phyloP scores from a whole-genome alignment of 2,888 invertebrate genomes.

The Calameuta filiformis region DNA sequence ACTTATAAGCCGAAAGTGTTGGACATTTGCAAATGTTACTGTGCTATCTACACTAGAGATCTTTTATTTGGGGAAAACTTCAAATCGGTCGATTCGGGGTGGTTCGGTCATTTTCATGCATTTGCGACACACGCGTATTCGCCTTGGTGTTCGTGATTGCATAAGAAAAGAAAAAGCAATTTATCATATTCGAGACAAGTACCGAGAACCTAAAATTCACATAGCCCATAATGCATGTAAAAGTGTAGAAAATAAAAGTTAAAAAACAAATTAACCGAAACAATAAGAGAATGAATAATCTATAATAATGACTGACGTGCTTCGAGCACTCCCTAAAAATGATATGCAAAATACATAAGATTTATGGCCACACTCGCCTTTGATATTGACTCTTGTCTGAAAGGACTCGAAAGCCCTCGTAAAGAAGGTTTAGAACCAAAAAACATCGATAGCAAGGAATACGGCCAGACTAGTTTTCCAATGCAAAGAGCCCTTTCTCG shows the following conservation, averaged over 20 bases:
- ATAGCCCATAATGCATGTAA: not conserved
- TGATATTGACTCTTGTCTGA: not conserved
- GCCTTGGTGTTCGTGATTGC: not conserved
- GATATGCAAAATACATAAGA: not conserved
- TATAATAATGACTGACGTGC: not conserved
- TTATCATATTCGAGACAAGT: too few relatives aligned
- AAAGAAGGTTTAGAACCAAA: not conserved
- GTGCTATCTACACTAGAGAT: not conserved
- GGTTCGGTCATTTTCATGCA: not conserved
- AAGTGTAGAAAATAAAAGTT: not conserved
- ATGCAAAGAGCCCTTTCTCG: not conserved
- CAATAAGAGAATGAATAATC: not conserved
- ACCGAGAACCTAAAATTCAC: too few relatives aligned
- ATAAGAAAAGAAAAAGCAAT: slow-evolving; percentile 8
- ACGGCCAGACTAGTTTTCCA: not conserved
- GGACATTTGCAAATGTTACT: not conserved
- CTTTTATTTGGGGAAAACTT: not conserved
- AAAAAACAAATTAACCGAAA: not conserved
- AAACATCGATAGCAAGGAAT: not conserved
- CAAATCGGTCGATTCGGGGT: not conserved
- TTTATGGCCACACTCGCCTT: not conserved
- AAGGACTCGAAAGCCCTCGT: not conserved
- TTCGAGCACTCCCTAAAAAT: not conserved
- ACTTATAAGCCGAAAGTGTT: not conserved
- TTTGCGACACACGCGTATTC: not conserved